phyloP scores from a whole-genome alignment of 2,113 vertebrate genomes.

The Menura novaehollandiae region DNA sequence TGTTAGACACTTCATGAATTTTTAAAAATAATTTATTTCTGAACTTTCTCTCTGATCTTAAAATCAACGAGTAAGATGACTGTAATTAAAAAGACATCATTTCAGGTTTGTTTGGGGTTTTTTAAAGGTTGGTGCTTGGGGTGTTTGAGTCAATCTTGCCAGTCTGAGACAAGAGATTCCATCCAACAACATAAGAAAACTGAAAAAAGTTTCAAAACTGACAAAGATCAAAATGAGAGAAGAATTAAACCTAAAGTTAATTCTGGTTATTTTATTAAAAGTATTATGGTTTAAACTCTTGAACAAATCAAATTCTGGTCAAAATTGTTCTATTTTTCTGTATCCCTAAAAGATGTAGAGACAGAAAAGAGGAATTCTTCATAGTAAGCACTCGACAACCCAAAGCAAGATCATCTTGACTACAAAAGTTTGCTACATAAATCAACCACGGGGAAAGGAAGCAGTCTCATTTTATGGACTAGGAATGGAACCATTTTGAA shows the following conservation, averaged over 20 bases:
- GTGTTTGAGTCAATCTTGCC: neutral
- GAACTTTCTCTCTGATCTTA: neutral
- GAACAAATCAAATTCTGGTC: neutral
- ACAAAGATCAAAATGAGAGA: neutral
- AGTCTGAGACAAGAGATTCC: neutral
- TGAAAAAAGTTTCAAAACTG: neutral
- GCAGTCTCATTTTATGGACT: neutral
- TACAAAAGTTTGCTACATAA: neutral
- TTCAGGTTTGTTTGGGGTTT: neutral
- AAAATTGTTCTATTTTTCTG: neutral
- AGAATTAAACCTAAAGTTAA: neutral
- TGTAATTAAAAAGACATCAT: neutral
- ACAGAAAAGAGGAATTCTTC: neutral
- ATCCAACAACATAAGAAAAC: neutral
- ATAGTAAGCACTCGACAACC: neutral
- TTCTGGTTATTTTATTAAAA: neutral
- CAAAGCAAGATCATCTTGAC: fast-evolving
- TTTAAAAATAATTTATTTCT: neutral
- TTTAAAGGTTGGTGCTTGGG: neutral
- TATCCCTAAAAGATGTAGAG: neutral
- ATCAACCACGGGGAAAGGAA: neutral
- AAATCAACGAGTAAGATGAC: neutral
- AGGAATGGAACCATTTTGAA: neutral
- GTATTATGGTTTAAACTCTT: neutral
- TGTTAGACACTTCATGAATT: neutral